Conservation (phyloP, 2,888 invertebrate genomes). For the Callyntrura guangdongensis region DNA sequence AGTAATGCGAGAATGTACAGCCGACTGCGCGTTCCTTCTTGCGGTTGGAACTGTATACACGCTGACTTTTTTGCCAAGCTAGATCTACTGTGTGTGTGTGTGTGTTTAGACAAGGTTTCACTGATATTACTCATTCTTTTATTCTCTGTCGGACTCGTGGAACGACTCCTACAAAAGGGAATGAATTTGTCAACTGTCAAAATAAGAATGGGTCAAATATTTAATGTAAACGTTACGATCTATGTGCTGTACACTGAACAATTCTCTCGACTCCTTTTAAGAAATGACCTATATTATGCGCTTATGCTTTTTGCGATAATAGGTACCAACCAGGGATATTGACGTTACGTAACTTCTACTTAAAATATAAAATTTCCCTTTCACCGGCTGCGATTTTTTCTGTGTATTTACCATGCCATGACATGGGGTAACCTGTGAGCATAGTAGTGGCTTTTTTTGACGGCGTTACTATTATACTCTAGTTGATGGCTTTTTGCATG, state of each 20-base stretch:
- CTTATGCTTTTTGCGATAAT: too few species aligned
- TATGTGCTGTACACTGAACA: background rate
- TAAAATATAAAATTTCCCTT: background rate
- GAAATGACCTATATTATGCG: too few species aligned
- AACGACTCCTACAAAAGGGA: constrained; percentile 31
- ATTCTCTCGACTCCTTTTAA: background rate
- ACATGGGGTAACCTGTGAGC: too few species aligned
- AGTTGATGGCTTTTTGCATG: constrained; percentile 33
- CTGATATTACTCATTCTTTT: background rate
- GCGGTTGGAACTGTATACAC: too few species aligned
- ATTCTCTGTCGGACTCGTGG: background rate
- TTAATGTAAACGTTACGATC: background rate
- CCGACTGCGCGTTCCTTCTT: background rate
- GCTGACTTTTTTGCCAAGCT: background rate
- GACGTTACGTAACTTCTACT: background rate
- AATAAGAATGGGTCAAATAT: constrained; percentile 28
- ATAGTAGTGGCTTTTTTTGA: background rate
- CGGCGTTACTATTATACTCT: constrained; percentile 20
- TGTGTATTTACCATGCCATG: too few species aligned
- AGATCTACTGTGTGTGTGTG: background rate
- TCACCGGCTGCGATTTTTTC: background rate
- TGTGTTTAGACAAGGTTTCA: background rate
- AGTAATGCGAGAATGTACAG: background rate
- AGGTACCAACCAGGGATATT: too few species aligned
- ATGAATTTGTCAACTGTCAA: constrained; percentile 59